Base-by-base conservation (phyloP, 2,113 vertebrate genomes). In the Calidris pygmaea region DNA sequence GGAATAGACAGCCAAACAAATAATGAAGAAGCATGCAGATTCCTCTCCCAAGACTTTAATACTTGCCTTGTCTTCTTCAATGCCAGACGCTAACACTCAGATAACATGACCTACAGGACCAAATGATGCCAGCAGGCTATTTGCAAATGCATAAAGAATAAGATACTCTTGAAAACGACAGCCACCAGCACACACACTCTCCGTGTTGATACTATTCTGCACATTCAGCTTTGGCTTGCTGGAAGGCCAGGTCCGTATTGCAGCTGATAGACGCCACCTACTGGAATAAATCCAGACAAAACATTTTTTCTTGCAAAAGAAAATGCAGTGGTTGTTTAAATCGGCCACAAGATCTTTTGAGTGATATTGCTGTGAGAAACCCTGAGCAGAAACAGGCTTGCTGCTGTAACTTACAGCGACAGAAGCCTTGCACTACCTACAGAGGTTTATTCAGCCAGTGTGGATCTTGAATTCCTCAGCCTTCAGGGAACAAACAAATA, bases 191-290 rank as follows among this genome's bases (percentile, higher is more conserved):
- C 22, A 9, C 8, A 7, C 16, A 4, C 1, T 0, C 19, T 53
- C 55, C 24, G 9, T 58, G n/a, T 1, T 39, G 63, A 41, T 41
- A 6, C 0, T 12, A 39, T 24, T n/a, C 4, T 15, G 56, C 43
- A 43, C 37, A 4, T 4, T 13, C 22, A 78, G 52, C 52, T 62
- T 52, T 14, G 70, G 30, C 27, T 30, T 8, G 67, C 53, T 16
- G 43, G 32, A 63, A 75, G 15, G 65, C 14, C n/a, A 32, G 39
- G 22, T 30, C 48, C 30, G 22, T n/a, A 26, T 1, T 7, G 62
- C 37, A 56, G 94, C 81, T 77, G 34, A 45, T 18, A 83, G 45
- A 56, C 65, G 88, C 97, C 97, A 97, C 79, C 97, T 97, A 71
- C 93, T 93, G 97, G 92, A 48, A 59, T 32, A 82, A 89, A 47